Conservation (phyloP, 2,113 vertebrate species). For the Philantomba maxwellii region DNA sequence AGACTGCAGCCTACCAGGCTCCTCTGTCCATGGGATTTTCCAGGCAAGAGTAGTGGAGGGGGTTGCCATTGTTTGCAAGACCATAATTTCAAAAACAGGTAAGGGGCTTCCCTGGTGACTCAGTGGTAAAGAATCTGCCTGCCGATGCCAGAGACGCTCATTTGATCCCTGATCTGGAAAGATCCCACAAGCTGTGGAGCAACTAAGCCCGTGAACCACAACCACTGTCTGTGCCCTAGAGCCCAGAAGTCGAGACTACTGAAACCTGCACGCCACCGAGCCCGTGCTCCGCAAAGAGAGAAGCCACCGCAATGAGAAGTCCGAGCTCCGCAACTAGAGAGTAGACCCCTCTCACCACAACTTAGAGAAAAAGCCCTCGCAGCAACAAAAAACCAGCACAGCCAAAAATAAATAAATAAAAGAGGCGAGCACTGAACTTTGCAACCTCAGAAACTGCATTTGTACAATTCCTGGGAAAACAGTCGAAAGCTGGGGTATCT, state of each 20-base stretch:
- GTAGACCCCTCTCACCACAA: not conserved
- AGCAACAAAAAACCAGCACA: not conserved
- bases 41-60: too few species aligned
- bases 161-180: not conserved
- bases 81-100: constrained; percentile 35
- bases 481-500: not conserved
- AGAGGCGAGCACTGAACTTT: not conserved
- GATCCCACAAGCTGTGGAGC: not conserved
- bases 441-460: constrained; percentile 11
- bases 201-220: not conserved
- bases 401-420: not conserved
- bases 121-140: not conserved
- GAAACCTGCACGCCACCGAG: not conserved
- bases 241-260: not conserved
- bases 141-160: not conserved
- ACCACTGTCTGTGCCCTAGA: not conserved
- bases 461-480: not conserved
- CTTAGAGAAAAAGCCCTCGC: not conserved
- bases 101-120: not conserved
- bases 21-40: too few species aligned
- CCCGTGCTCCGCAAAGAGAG: not conserved
- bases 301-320: not conserved
- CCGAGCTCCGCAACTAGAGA: not conserved
- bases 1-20: too few species aligned
- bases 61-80: not conserved